phyloP scores from a whole-genome alignment of 2,797 vertebrate genomes.

The Pangasius mekongensis region DNA sequence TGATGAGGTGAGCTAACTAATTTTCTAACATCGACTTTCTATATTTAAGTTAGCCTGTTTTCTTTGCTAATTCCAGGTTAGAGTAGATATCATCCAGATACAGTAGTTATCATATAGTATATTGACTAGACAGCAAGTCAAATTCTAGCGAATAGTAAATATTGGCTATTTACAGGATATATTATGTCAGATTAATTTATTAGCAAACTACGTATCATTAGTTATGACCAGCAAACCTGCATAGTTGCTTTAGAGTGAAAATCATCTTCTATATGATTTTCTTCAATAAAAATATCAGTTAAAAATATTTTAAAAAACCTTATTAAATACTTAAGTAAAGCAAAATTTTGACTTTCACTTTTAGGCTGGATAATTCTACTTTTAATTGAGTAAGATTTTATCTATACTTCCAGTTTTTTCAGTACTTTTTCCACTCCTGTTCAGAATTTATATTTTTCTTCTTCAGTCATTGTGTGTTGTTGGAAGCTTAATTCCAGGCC shows the following conservation, averaged over 20 bases:
- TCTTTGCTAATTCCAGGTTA: background rate
- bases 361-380: background rate
- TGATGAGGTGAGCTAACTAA: background rate
- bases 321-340: background rate
- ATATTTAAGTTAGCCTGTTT: background rate
- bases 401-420: background rate
- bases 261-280: background rate
- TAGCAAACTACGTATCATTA: background rate
- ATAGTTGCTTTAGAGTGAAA: background rate
- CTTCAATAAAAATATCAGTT: background rate
- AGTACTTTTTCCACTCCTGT: background rate
- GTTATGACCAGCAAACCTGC: background rate
- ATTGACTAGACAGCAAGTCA: background rate
- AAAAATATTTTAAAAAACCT: background rate
- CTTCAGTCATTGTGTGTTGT: background rate
- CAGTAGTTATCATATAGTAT: background rate
- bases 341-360: background rate
- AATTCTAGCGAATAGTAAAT: background rate
- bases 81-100: background rate
- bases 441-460: background rate
- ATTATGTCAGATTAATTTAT: background rate
- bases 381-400: background rate
- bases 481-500: slow-evolving; percentile 30
- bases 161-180: background rate
- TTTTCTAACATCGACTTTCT: background rate